phyloP scores from a whole-genome alignment of 2,888 invertebrate species.

The Tridacna crocea region DNA sequence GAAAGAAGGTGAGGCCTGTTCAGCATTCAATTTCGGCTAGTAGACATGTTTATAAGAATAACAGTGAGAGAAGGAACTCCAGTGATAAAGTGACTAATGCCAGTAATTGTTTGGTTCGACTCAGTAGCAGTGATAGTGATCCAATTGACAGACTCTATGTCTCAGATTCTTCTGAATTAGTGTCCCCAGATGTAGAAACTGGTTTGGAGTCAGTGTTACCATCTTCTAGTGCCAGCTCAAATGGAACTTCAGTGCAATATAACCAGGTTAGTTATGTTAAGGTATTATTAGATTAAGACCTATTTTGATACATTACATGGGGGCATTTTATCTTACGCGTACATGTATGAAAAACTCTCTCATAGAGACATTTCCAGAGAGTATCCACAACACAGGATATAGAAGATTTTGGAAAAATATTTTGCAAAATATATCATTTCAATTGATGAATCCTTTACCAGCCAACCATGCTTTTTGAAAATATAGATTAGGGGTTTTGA shows the following conservation, averaged over 20 bases:
- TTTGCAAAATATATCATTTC: too few species aligned
- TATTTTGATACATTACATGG: too few species aligned
- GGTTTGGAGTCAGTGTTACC: constrained; percentile 42
- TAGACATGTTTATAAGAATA: constrained; percentile 37
- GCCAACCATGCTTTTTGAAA: too few species aligned
- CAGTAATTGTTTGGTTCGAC: constrained; percentile 28
- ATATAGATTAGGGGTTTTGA: too few species aligned
- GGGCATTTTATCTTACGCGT: too few species aligned
- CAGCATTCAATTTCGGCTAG: constrained; percentile 22
- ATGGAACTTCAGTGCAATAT: constrained; percentile 42
- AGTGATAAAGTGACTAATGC: constrained; percentile 50
- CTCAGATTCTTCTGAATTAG: constrained; percentile 54
- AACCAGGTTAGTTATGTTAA: constrained; percentile 31
- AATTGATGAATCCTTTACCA: too few species aligned
- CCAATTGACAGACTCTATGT: constrained; percentile 43
- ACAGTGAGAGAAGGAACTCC: constrained; percentile 20
- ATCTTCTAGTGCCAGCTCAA: constrained; percentile 31
- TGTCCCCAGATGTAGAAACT: constrained; percentile 47
- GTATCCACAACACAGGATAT: too few species aligned
- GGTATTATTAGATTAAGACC: neutral
- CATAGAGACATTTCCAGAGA: too few species aligned
- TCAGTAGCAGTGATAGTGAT: constrained; percentile 56
- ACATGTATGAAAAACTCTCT: too few species aligned
- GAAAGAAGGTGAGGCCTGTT: constrained; percentile 30
- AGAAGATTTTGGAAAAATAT: too few species aligned